phyloP scores from a whole-genome alignment of 2,888 invertebrate genomes.

The Eledona agricola region DNA sequence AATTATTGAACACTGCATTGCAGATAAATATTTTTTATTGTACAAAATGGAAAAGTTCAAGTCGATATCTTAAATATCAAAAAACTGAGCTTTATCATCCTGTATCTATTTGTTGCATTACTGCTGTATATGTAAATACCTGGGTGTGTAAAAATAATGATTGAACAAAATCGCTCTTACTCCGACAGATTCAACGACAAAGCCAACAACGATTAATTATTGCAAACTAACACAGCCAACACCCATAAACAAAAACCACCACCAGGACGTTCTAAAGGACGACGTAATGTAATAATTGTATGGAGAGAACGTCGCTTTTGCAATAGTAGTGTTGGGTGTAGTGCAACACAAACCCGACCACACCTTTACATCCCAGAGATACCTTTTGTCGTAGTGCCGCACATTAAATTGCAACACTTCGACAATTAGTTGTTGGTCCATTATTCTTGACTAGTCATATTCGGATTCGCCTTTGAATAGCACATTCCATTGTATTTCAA shows the following conservation, averaged over 20 bases:
- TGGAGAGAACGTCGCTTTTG: constrained; percentile 46
- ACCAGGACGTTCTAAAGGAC: constrained; percentile 47
- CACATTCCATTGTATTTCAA: no score
- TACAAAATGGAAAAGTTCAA: no score
- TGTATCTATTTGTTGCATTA: no score
- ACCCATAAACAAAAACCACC: constrained; percentile 36
- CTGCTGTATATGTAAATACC: no score
- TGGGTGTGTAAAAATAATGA: no score
- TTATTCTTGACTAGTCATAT: constrained; percentile 6
- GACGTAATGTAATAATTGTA: constrained; percentile 29
- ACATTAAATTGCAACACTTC: constrained; percentile 42
- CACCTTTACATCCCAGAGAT: constrained; percentile 52
- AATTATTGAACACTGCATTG: no score
- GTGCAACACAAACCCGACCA: constrained; percentile 51
- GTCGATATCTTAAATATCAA: no score
- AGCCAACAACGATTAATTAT: constrained; percentile 36
- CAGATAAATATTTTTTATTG: no score
- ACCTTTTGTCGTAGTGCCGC: constrained; percentile 56
- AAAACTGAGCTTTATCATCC: no score
- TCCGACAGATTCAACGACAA: constrained; percentile 32
- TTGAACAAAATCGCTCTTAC: no score
- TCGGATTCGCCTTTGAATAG: constrained; percentile 3
- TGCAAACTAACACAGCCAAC: constrained; percentile 37
- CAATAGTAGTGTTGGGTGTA: constrained; percentile 52
- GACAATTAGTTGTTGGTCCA: no score